phyloP scores from a whole-genome alignment of 2,113 vertebrate genomes.

The Nyctereutes procyonoides region DNA sequence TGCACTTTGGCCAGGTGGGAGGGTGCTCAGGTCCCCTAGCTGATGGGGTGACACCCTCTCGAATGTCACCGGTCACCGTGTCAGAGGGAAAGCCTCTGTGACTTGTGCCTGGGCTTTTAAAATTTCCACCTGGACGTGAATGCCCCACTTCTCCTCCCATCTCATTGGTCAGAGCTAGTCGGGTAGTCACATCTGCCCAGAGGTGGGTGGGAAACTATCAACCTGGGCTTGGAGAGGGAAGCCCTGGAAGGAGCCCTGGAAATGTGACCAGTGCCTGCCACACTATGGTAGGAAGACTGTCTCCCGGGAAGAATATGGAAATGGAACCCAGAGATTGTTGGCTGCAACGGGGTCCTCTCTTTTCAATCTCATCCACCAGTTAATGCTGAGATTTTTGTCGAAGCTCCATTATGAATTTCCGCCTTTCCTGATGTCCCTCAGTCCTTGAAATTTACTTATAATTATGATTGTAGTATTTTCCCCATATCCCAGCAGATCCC shows the following conservation, averaged over 20 bases:
- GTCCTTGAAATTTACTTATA: neutral
- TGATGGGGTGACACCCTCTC: neutral
- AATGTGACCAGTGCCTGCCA: accelerated
- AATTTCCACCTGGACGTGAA: neutral
- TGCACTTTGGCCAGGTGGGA: too few relatives aligned
- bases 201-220: too few relatives aligned
- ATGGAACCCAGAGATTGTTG: accelerated
- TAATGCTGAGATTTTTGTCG: neutral
- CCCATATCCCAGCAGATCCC: accelerated
- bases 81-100: too few relatives aligned
- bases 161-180: neutral
- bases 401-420: neutral
- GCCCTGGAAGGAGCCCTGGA: neutral
- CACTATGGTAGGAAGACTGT: accelerated
- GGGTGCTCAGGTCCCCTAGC: neutral
- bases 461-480: accelerated
- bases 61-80: accelerated
- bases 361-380: neutral
- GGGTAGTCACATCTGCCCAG: neutral
- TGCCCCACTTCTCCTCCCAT: neutral
- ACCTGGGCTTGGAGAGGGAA: neutral
- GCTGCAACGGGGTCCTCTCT: neutral
- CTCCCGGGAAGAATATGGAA: neutral
- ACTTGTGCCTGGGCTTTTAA: neutral
- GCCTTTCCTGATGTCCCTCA: neutral